phyloP scores from a whole-genome alignment of 2,797 vertebrate species.

The Sardinella longiceps region DNA sequence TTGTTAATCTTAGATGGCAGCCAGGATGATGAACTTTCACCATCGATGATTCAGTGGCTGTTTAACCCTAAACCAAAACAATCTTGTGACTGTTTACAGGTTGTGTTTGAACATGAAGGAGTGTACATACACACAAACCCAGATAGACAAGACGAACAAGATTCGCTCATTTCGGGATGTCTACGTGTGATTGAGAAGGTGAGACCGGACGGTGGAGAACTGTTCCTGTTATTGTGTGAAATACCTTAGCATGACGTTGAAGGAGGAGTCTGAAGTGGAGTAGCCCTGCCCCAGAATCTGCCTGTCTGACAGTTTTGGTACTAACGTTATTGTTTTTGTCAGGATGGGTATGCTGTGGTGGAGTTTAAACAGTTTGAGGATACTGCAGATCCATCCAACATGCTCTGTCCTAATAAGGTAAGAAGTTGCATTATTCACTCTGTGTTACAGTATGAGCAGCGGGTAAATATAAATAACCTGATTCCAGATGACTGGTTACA shows the following conservation, averaged over 20 bases:
- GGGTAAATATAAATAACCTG: neutral
- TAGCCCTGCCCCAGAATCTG: neutral
- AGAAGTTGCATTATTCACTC: no score
- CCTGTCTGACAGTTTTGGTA: neutral
- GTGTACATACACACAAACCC: constrained; percentile 80
- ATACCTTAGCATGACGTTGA: no score
- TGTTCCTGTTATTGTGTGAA: neutral
- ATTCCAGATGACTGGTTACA: neutral
- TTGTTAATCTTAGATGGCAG: neutral
- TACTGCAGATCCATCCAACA: neutral
- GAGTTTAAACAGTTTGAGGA: constrained; percentile 28
- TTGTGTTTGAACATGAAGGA: constrained; percentile 80
- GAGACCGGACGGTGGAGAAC: constrained; percentile 29
- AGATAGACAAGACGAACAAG: constrained; percentile 76
- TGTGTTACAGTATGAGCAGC: no score
- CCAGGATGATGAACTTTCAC: neutral
- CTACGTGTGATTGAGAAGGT: constrained; percentile 81
- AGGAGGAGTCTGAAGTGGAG: neutral
- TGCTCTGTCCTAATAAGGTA: neutral
- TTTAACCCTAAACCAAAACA: neutral
- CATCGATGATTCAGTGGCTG: neutral
- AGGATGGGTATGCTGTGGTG: constrained; percentile 22
- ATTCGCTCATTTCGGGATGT: constrained; percentile 75
- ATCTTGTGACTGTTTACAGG: constrained; percentile 50
- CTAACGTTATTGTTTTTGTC: neutral